Evolutionary conservation across 2,888 invertebrate genomes (phyloP).

Genomic region (Orthonevra nobilis): DNA sequence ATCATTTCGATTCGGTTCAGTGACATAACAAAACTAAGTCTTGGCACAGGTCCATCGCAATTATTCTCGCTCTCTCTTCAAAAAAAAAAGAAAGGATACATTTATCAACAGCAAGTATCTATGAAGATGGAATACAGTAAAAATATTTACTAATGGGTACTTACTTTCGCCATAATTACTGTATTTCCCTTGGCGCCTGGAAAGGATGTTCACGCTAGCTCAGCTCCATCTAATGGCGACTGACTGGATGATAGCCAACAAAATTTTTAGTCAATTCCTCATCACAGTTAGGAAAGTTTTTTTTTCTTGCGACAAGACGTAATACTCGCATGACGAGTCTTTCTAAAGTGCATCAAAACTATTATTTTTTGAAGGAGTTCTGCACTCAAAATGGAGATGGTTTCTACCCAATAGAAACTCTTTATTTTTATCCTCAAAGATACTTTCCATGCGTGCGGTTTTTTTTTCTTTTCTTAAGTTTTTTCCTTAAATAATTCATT

Average conservation of each 20-base stretch:
- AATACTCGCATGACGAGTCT: constrained; percentile 42
- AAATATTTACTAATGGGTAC: constrained; percentile 54
- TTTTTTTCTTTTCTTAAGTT: background rate
- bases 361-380: constrained; percentile 7
- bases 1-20: constrained; percentile 56
- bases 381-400: constrained; percentile 8
- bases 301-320: too few relatives aligned
- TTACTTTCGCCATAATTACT: background rate
- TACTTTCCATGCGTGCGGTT: background rate
- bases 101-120: constrained; percentile 10
- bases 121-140: constrained; percentile 2
- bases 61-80: constrained; percentile 13
- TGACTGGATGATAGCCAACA: constrained; percentile 60
- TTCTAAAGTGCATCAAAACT: constrained; percentile 29
- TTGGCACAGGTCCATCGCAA: constrained; percentile 62
- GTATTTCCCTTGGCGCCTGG: constrained; percentile 7
- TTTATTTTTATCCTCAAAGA: constrained; percentile 29
- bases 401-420: constrained; percentile 28
- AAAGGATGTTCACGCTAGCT: background rate
- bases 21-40: constrained; percentile 49
- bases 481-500: constrained; percentile 48
- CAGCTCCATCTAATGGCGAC: background rate
- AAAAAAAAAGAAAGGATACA: constrained; percentile 4
- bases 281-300: constrained; percentile 42
- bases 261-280: constrained; percentile 65